phyloP scores from a whole-genome alignment of 1,140 invertebrate species.

The Sitodiplosis mosellana region DNA sequence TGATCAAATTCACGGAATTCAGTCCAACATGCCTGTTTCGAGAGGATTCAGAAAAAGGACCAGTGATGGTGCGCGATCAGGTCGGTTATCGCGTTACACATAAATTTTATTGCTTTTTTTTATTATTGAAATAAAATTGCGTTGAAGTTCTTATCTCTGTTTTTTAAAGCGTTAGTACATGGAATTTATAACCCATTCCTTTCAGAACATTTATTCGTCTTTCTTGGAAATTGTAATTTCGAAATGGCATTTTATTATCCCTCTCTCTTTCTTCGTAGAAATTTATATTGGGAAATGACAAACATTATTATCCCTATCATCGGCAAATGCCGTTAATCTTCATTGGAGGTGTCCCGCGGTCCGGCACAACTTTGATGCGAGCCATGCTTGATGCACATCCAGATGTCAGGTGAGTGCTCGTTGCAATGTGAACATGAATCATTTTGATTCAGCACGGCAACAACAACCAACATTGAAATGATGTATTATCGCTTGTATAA shows the following conservation, averaged over 20 bases:
- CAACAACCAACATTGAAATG: too few relatives aligned
- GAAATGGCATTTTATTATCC: neutral
- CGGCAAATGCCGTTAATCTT: conserved; percentile 86
- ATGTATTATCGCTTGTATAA: neutral
- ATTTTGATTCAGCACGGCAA: too few relatives aligned
- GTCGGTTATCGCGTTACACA: conserved; percentile 12
- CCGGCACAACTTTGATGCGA: conserved; percentile 91
- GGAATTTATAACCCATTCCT: neutral
- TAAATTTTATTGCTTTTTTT: neutral
- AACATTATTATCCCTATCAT: conserved; percentile 52
- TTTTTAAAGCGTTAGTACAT: neutral
- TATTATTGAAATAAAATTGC: neutral
- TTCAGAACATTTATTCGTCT: neutral
- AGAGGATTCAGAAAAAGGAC: conserved; percentile 10
- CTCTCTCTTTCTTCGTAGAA: conserved; percentile 17
- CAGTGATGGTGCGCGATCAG: conserved; percentile 20
- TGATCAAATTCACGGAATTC: conserved; percentile 24
- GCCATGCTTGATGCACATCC: conserved; percentile 98
- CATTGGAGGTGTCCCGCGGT: conserved; percentile 91
- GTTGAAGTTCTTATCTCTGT: neutral
- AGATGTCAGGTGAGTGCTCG: conserved; percentile 76
- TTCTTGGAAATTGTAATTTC: neutral
- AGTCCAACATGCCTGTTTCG: conserved; percentile 23
- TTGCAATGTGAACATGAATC: too few relatives aligned
- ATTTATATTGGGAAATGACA: conserved; percentile 39